phyloP scores from a whole-genome alignment of 1,140 invertebrate genomes.

The Whitmania pigra region DNA sequence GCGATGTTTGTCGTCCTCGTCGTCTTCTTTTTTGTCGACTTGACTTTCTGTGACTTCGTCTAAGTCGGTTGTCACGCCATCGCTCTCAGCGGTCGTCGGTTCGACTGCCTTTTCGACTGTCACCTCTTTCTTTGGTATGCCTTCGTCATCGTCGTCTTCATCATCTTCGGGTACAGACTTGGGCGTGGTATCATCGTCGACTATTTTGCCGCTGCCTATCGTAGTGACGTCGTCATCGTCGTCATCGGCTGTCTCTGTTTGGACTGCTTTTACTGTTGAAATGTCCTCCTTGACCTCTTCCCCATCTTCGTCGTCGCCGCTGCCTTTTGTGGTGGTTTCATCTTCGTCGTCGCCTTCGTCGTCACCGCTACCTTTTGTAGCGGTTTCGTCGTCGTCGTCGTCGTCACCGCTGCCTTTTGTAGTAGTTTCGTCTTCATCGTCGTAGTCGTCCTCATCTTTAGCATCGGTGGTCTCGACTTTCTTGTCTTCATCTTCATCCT shows the following conservation, averaged over 20 bases:
- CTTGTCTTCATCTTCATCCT: neutral
- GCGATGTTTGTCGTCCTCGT: neutral
- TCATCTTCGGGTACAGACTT: neutral
- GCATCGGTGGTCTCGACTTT: neutral
- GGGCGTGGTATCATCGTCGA: neutral
- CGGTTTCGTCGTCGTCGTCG: neutral
- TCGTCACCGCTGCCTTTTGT: neutral
- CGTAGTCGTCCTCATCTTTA: neutral
- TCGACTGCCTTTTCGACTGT: neutral
- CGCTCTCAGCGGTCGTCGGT: neutral
- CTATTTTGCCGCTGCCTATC: neutral
- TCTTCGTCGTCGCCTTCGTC: neutral
- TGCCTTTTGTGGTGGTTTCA: neutral
- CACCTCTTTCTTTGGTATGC: neutral
- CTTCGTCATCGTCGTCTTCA: neutral
- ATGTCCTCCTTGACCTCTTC: slow-evolving; percentile 2
- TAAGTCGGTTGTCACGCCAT: neutral
- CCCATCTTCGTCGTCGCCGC: neutral
- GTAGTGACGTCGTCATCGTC: slow-evolving; percentile 3
- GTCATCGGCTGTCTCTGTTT: slow-evolving; percentile 1
- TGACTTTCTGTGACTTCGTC: neutral
- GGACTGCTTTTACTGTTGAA: neutral
- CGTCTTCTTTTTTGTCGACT: neutral
- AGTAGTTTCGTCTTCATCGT: neutral
- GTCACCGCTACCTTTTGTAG: neutral